A percentile compares a stretch with the other conserved stretches of the same genome.
phyloP scores from a whole-genome alignment of 2,113 vertebrate species.

The Lepisosteus oculatus region DNA sequence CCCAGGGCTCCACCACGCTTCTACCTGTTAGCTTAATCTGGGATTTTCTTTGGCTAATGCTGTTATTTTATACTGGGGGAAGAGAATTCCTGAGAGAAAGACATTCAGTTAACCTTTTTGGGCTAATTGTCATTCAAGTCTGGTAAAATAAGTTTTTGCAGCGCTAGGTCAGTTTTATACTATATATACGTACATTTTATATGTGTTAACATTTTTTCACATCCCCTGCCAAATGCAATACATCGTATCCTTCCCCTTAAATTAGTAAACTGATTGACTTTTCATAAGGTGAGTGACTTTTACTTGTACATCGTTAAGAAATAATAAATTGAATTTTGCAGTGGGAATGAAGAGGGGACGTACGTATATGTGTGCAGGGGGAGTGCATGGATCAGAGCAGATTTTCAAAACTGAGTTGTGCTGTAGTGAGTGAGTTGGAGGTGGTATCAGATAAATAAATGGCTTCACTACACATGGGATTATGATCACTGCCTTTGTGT shows the following conservation, averaged over 20 bases:
- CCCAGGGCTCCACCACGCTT: constrained; percentile 67
- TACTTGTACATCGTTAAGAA: not conserved
- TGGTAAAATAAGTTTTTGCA: constrained; percentile 20
- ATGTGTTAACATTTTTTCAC: not conserved
- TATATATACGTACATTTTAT: too few relatives aligned
- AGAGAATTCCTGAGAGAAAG: constrained; percentile 76
- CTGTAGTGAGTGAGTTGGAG: not conserved
- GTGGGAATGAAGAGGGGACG: constrained; percentile 20
- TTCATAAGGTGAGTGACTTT: not conserved
- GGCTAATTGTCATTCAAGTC: constrained; percentile 72
- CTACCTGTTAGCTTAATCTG: constrained; percentile 86
- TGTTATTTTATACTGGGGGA: constrained; percentile 78
- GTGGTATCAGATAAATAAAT: constrained; percentile 38
- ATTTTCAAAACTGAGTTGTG: too few relatives aligned
- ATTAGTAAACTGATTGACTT: too few relatives aligned
- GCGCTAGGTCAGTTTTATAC: too few relatives aligned
- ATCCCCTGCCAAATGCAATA: not conserved
- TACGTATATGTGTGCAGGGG: not conserved
- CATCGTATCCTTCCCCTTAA: not conserved
- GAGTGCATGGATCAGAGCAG: too few relatives aligned
- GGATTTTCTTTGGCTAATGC: constrained; percentile 85
- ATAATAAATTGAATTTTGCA: not conserved
- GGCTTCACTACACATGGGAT: constrained; percentile 43
- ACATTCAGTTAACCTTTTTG: constrained; percentile 63
- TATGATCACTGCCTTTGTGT: constrained; percentile 55